Base-by-base conservation (phyloP, 2,797 vertebrate genomes). In the Semotilus atromaculatus region DNA sequence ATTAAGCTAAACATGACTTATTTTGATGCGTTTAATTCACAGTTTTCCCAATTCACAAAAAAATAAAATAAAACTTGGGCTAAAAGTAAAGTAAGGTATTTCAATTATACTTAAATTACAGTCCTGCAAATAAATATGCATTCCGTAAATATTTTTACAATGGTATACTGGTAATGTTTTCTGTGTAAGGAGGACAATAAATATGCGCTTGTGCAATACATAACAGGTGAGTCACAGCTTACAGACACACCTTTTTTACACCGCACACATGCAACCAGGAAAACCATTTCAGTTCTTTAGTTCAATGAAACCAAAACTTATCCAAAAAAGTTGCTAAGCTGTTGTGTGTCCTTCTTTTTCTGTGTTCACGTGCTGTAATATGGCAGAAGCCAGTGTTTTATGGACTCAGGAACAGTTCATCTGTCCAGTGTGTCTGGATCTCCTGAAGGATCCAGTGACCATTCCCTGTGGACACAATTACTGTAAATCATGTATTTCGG, bases 391-490 rank as follows among this genome's bases (percentile, higher is more conserved):
- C 72, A 29, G n/a, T 8, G 43, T 29, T 72, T 45, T 29, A 72
- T 72, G 70, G 70, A 29, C 40, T 72, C 70, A 0, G n/a, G 40
- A 72, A 8, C 40, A 72, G n/a, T 72, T 72, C 40, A 72, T 10
- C 19, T 74, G 72, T 74, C 48, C 48, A 34, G 48, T 74, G 48
- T 74, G 72, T 53, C 45, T 74, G 8, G 70, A 72, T 45, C n/a
- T 72, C 2, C 70, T 72, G 26, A 72, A 72, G n/a, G 18, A 45
- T 45, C 70, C 70, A 29, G 70, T 72, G 40, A 72, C 70, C 14
- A 72, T 72, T 72, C 70, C 70, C n/a, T 72, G 70, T 8, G 70
- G 70, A 72, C 40, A 72, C 70, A 72, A 72, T 45, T 72, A 45
- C n/a, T 72, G 70, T 26, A 45, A 45, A 16, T 45, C n/a, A 45